Evolutionary conservation across 2,888 invertebrate species (phyloP), one percentile per base, ranked within the genome.

Genomic region (Frankliniella fusca): DNA sequence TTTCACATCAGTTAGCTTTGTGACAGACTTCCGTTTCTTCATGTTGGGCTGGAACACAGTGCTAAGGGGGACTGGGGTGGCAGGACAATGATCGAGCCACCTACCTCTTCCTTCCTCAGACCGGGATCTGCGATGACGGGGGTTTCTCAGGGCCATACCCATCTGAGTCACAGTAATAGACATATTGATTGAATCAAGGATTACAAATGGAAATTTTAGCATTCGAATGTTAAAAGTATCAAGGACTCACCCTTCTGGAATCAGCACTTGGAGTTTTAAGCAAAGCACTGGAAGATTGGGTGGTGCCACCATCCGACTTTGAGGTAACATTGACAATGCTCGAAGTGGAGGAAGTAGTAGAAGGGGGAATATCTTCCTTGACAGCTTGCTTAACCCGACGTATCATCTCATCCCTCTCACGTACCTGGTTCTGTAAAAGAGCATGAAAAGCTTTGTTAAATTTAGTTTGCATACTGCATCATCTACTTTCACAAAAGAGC

Each of bases 71-170:
- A 96, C 93, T 0, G 94, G 90, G 86, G 93, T 92, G 23, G 92
- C 91, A 0, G 97, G 94, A 48, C 94, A 93, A 85, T 98, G 98
- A 87, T 97, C 97, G 0, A 98, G 89, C 97, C 97, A 98, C 0
- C 91, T 90, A 83, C 92, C 92, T 83, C 90, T 89, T 81, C 90
- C 90, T 7, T 90, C 91, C 0, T 93, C 93, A 0, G 97, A 97
- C 81, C 94, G 91, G 0, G 97, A 97, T 48, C 97, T 90, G 23
- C 95, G 90, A 86, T 95, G 93, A 2, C 94, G 90, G 0, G 92
- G 91, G 87, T 94, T 94, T 0, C 93, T 90, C 0, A 94, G 91
- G 0, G 94, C 92, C 49, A 92, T 88, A 23, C 3, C 93, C 94
- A 76, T 76, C 89, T 93, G 85, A 48, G 86, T 89, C 89, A 48